phyloP scores from a whole-genome alignment of 2,797 vertebrate genomes.

The Etheostoma nigrum region DNA sequence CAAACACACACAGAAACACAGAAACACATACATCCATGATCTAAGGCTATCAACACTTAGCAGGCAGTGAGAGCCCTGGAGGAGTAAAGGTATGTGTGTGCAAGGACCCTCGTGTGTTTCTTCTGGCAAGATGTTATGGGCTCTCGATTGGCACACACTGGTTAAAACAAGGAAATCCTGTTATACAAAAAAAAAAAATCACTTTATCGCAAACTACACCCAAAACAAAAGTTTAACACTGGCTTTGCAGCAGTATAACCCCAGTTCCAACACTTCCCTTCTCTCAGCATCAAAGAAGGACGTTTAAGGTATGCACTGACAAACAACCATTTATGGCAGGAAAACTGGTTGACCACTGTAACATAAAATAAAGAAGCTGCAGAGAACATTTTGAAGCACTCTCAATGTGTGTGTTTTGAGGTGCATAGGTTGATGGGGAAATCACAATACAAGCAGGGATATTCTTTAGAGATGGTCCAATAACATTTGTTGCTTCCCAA shows the following conservation, averaged over 20 bases:
- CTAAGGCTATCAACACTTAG: conserved; percentile 42
- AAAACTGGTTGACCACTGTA: background rate
- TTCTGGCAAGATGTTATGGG: conserved; percentile 18
- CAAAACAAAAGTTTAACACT: conserved; percentile 15
- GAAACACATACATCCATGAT: conserved; percentile 25
- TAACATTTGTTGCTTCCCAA: too few species aligned
- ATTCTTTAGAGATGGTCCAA: too few species aligned
- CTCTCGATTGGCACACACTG: conserved; percentile 12
- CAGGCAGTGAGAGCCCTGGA: conserved; percentile 20
- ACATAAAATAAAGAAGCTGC: background rate
- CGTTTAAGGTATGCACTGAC: background rate
- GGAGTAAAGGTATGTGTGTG: conserved; percentile 30
- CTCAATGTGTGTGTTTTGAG: too few species aligned
- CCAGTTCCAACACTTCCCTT: too few species aligned
- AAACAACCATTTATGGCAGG: background rate
- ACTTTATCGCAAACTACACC: conserved; percentile 38
- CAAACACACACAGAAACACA: conserved; percentile 32
- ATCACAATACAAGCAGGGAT: too few species aligned
- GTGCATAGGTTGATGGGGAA: too few species aligned
- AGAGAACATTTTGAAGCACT: background rate
- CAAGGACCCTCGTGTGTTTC: conserved; percentile 19
- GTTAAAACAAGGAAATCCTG: conserved; percentile 60
- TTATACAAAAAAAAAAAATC: conserved; percentile 18
- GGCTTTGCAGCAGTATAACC: background rate
- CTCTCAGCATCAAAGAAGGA: too few species aligned